These are phyloP conservation scores for Varroa destructor DNA, from an alignment of 1,140 invertebrate genomes.

Conservation along the genomic window DNA sequence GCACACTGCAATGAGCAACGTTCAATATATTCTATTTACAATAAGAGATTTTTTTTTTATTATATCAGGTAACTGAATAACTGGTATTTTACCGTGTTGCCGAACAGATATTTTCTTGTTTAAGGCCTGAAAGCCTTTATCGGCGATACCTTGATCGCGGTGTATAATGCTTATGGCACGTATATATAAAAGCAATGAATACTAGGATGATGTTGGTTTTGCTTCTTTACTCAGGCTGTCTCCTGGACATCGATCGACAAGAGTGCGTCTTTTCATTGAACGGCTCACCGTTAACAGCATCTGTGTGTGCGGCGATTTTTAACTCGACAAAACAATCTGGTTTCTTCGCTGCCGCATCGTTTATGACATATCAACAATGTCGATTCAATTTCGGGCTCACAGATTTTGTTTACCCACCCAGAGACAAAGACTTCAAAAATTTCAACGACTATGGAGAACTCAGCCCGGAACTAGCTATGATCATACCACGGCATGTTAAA, in stretches of 20 bases:
- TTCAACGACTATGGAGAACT: slow-evolving; percentile 66
- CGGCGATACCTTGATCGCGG: no score
- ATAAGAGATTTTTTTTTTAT: no score
- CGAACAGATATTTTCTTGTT: no score
- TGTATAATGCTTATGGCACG: no score
- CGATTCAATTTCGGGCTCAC: slow-evolving; percentile 77
- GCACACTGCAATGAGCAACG: no score
- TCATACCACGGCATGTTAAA: slow-evolving; percentile 45
- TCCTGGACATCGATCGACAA: slow-evolving; percentile 41
- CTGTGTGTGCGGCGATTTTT: slow-evolving; percentile 30
- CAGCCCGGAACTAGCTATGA: slow-evolving; percentile 54
- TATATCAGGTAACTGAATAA: no score
- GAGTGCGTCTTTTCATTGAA: slow-evolving; percentile 42
- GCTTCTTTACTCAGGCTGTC: slow-evolving; percentile 31
- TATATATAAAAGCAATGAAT: no score
- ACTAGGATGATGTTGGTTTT: background rate
- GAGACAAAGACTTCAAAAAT: slow-evolving; percentile 49
- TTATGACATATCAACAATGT: slow-evolving; percentile 91
- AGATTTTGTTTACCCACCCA: slow-evolving; percentile 64
- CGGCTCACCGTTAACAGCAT: slow-evolving; percentile 37
- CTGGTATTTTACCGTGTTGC: no score
- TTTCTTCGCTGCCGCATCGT: slow-evolving; percentile 83
- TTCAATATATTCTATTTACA: no score
- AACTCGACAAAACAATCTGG: slow-evolving; percentile 50
- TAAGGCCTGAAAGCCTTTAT: no score